Evolutionary conservation across 2,888 invertebrate species (phyloP).

Genomic region (Microplitis deprimator): DNA sequence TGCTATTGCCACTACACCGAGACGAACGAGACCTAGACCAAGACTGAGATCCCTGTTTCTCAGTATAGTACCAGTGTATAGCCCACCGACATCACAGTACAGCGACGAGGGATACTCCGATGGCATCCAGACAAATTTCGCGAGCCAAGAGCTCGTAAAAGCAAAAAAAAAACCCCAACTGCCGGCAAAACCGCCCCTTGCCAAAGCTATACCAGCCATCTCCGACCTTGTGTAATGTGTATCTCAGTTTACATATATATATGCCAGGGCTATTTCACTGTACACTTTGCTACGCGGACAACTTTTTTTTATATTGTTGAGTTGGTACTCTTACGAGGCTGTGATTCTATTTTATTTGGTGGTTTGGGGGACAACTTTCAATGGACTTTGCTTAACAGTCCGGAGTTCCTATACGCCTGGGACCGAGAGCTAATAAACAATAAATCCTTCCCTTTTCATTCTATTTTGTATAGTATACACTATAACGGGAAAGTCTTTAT

Average conservation of each 20-base stretch:
- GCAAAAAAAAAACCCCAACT: constrained; percentile 43
- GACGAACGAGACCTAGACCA: too few relatives aligned
- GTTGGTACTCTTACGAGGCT: background rate
- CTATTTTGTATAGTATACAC: background rate
- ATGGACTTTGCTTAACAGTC: constrained; percentile 66
- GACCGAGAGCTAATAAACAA: constrained; percentile 62
- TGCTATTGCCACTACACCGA: constrained; percentile 20
- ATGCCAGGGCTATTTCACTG: constrained; percentile 26
- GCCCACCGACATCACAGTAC: constrained; percentile 31
- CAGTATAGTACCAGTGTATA: background rate
- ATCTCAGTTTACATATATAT: constrained; percentile 18
- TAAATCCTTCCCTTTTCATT: constrained; percentile 58
- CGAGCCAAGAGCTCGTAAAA: constrained; percentile 68
- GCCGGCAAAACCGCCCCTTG: constrained; percentile 28
- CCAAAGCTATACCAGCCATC: constrained; percentile 30
- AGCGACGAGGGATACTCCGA: constrained; percentile 48
- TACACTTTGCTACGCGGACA: constrained; percentile 16
- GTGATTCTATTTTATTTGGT: constrained; percentile 30
- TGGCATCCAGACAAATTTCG: constrained; percentile 67
- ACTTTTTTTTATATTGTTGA: constrained; percentile 56
- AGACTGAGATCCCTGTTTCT: constrained; percentile 46
- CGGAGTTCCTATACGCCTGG: constrained; percentile 54
- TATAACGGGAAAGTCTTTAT: constrained; percentile 40
- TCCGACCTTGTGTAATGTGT: constrained; percentile 21
- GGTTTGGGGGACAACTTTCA: constrained; percentile 56